These are phyloP conservation scores for Eilema griseolum DNA, from an alignment of 2,888 invertebrate genomes.

Conservation along the genomic window DNA sequence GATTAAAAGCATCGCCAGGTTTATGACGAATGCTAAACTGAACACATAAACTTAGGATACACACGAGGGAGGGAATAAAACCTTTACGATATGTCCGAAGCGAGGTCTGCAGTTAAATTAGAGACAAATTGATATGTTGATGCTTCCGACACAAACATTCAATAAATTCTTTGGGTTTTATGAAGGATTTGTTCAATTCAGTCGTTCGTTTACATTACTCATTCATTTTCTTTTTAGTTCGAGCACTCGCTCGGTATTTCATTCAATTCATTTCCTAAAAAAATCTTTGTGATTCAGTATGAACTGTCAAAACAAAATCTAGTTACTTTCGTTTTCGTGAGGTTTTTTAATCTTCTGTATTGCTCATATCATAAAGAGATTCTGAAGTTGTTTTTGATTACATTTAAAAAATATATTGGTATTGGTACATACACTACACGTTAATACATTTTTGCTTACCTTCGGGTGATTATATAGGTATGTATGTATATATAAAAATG, in stretches of 20 bases:
- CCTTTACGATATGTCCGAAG: conserved; percentile 52
- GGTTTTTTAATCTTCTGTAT: too few species aligned
- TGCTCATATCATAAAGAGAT: too few species aligned
- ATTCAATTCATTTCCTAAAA: too few species aligned
- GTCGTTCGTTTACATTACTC: not conserved
- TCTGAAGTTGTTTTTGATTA: too few species aligned
- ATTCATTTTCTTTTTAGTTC: not conserved
- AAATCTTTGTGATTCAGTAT: too few species aligned
- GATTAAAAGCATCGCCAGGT: conserved; percentile 10
- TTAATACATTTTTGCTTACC: too few species aligned
- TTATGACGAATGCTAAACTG: conserved; percentile 30
- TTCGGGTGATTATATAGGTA: too few species aligned
- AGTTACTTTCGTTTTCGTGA: too few species aligned
- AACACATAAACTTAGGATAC: conserved; percentile 15
- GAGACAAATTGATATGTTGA: conserved; percentile 45
- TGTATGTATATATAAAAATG: too few species aligned
- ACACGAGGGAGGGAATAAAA: conserved; percentile 43
- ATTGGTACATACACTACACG: too few species aligned
- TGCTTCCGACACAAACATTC: conserved; percentile 12
- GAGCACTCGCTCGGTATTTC: not conserved
- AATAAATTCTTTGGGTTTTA: conserved; percentile 21
- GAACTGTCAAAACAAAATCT: too few species aligned
- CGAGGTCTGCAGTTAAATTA: conserved; percentile 32
- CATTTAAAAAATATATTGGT: too few species aligned
- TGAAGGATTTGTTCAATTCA: conserved; percentile 9